A percentile compares a stretch with the other conserved stretches of the same genome.
phyloP scores from a whole-genome alignment of 2,113 vertebrate genomes.

The Butorides virescens region DNA sequence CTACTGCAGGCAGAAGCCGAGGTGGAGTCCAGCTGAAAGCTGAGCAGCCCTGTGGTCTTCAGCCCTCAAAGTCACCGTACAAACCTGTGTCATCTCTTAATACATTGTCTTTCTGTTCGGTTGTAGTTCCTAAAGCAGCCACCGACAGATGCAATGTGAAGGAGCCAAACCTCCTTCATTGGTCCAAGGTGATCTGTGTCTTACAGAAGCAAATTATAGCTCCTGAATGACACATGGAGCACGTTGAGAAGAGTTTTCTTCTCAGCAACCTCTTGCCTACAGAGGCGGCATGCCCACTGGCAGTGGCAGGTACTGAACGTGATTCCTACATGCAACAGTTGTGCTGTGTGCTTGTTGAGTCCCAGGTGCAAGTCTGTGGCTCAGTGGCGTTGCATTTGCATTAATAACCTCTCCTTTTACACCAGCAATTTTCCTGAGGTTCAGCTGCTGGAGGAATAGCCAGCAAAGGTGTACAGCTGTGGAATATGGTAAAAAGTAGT shows the following conservation, averaged over 20 bases:
- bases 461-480: not conserved
- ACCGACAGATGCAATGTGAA: accelerated
- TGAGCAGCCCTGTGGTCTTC: not conserved
- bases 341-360: not conserved
- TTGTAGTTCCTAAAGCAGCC: not conserved
- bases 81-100: not conserved
- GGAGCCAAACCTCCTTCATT: not conserved
- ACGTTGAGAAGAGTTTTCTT: not conserved
- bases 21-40: not conserved
- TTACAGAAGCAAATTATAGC: not conserved
- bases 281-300: not conserved
- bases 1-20: not conserved
- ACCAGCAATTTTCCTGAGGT: not conserved
- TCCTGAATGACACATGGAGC: not conserved
- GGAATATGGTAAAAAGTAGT: not conserved
- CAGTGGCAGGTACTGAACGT: accelerated
- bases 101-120: not conserved
- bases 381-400: not conserved
- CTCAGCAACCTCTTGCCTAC: not conserved
- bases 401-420: not conserved
- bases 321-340: accelerated
- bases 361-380: not conserved
- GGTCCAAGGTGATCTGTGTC: not conserved
- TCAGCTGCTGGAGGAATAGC: not conserved
- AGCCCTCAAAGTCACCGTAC: not conserved